phyloP scores from a whole-genome alignment of 2,888 invertebrate genomes.

The Catotricha subobsoleta region DNA sequence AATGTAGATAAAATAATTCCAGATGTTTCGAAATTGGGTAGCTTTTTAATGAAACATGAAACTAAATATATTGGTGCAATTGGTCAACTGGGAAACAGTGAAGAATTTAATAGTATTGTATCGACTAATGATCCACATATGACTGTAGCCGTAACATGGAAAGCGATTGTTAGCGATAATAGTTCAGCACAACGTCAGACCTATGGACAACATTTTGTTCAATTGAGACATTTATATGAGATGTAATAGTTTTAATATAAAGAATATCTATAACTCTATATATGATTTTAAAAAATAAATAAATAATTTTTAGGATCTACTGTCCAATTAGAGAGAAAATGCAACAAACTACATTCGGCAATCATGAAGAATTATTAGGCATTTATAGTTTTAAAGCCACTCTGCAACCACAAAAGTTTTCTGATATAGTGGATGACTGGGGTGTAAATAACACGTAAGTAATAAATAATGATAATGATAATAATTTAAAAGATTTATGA shows the following conservation, averaged over 20 bases:
- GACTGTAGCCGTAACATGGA: constrained; percentile 24
- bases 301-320: neutral
- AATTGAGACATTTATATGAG: constrained; percentile 25
- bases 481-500: neutral
- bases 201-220: constrained; percentile 24
- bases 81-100: constrained; percentile 19
- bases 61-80: constrained; percentile 22
- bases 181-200: constrained; percentile 18
- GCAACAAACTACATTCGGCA: constrained; percentile 8
- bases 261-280: neutral
- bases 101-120: constrained; percentile 26
- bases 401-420: neutral
- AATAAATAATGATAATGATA: neutral
- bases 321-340: constrained; percentile 5
- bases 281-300: neutral
- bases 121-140: constrained; percentile 22
- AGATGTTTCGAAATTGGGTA: constrained; percentile 18
- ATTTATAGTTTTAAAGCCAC: constrained; percentile 7
- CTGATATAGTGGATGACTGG: neutral
- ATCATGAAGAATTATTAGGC: constrained; percentile 6
- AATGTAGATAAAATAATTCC: constrained; percentile 15
- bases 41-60: constrained; percentile 27
- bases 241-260: constrained; percentile 8
- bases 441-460: neutral
- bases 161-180: constrained; percentile 19